Evolutionary conservation across 23 tunicate species (phyloP), one percentile per base, ranked within the genome.

Genomic region (Trididemnum clinides): DNA sequence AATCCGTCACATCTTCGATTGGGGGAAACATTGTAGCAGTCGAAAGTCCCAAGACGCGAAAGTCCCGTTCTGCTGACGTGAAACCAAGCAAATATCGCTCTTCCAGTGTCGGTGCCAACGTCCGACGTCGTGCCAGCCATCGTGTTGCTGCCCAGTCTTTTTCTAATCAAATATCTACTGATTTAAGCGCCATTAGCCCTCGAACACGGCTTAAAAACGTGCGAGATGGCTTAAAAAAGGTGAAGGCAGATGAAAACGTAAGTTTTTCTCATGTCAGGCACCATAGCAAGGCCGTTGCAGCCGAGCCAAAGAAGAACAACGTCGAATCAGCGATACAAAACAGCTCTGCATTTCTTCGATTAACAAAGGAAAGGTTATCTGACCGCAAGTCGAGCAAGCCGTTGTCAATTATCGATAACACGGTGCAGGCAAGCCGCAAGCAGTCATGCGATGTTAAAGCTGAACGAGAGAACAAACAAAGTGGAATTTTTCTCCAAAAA

Each of bases 101-200:
- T 50, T 82, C 91, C 0, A 92, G 97, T 71, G 97, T 85, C 39
- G 97, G 97, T 34, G 92, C 97, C 51, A 92, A 77, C 66, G 82
- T 83, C 27, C 32, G 59, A 31, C 51, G 84, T 1, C 54, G 38
- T 39, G 18, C n/a, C 18, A 26, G 22, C 28, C 37, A 5, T 23
- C n/a, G 10, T 19, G 7, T 39, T 20, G 57, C n/a, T 19, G 57
- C 57, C 7, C 28, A 19, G 31, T 2, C 18, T 2, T 23, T 6
- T 2, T 26, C 25, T 28, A 36, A 36, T 73, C 15, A 34, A 3
- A 36, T 36, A 36, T 49, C 7, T 7, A 28, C 54, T 19, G 80
- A 69, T 28, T 7, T 33, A 10, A 10, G 25, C 27, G 57, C 57
- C 10, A 57, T 38, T 6, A 92, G 97, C 38, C 97, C 97, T 21